Base-by-base conservation (phyloP, 2,113 vertebrate genomes). In the Anoplopoma fimbria region DNA sequence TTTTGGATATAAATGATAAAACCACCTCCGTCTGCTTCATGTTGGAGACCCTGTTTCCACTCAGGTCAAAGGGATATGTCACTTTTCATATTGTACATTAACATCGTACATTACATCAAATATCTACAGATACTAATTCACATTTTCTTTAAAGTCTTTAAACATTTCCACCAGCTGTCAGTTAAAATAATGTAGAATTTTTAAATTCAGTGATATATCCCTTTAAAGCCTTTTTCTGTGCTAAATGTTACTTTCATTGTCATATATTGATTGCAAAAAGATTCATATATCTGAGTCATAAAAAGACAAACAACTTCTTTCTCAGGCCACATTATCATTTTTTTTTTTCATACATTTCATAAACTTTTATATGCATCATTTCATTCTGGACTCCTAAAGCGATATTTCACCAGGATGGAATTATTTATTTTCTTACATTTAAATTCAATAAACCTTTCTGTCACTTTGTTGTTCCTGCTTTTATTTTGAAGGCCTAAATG, bases 171-270 rank as follows among this genome's bases (percentile, higher is more conserved):
- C 34, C 42, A 6, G 29, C 77, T 38, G 14, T 55, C 3, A 12
- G 31, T 64, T 3, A 36, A 73, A 38, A 13, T 0, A 17, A 40
- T 2, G 13, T 51, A 75, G 60, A 64, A 68, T n/a, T n/a, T n/a
- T n/a, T n/a, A 53, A 47, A 0, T 68, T 64, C 29, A 69, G 75
- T 65, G 77, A 82, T 14, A 58, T 38, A 60, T 77, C 68, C 71
- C 75, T 79, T 88, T 65, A 57, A 69, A 69, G 5, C 33, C 12
- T 40, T 0, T 23, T 55, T 79, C 69, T 87, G 69, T 81, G 73
- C 78, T 86, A 68, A 79, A 58, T 53, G 3, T 83, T 78, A 81
- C 73, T 53, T 87, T 86, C 80, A 2, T 72, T 69, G 77, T 82
- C 47, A 69, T 49, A 60, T 55, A 75, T 29, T 36, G 29, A 75